phyloP scores from a whole-genome alignment of 1,140 invertebrate species.

The Gonioctena quinquepunctata region DNA sequence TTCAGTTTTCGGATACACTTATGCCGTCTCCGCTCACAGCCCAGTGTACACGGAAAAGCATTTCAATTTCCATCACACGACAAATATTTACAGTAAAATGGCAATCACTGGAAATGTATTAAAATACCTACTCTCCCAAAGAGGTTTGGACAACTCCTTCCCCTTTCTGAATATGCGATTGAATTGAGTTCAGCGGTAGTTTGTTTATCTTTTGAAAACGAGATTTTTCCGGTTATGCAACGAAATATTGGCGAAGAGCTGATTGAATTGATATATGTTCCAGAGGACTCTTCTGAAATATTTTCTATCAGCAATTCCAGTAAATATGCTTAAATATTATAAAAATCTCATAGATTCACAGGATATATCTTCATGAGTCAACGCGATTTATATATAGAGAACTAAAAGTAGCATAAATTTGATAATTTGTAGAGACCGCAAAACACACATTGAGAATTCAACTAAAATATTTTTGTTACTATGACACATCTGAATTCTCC shows the following conservation, averaged over 20 bases:
- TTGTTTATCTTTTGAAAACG: constrained; percentile 39
- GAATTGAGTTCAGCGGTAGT: constrained; percentile 19
- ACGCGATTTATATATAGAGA: too few species aligned
- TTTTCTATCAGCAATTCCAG: too few species aligned
- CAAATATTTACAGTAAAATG: constrained; percentile 46
- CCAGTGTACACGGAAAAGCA: background rate
- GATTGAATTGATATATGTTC: background rate
- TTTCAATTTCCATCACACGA: constrained; percentile 8
- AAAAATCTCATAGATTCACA: too few species aligned
- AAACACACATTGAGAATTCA: too few species aligned
- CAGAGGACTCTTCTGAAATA: too few species aligned
- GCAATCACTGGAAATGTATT: constrained; percentile 3
- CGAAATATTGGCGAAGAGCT: background rate
- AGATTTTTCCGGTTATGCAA: constrained; percentile 18
- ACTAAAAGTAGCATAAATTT: too few species aligned
- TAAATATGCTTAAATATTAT: too few species aligned
- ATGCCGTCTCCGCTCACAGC: background rate
- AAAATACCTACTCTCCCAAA: constrained; percentile 29
- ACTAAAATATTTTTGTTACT: too few species aligned
- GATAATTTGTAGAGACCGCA: too few species aligned
- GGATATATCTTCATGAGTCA: too few species aligned
- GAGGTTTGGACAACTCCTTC: constrained; percentile 34
- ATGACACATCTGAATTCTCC: too few species aligned
- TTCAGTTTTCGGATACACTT: background rate
- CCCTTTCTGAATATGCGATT: constrained; percentile 43